Evolutionary conservation across 2,888 invertebrate genomes (phyloP), one percentile per base, ranked within the genome.

Genomic region (Nematopogon swammerdamellus): DNA sequence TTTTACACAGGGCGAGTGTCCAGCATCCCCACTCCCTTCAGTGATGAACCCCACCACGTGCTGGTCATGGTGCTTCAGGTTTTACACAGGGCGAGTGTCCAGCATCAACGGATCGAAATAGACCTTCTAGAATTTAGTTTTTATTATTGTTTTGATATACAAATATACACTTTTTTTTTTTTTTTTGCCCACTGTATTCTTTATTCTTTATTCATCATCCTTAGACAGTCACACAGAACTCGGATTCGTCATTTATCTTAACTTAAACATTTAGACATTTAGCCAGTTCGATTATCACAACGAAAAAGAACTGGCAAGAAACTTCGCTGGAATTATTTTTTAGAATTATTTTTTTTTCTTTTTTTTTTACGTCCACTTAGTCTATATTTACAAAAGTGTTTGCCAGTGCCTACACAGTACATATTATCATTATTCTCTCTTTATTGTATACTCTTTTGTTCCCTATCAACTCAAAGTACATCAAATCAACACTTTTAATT

Each of bases 391-490:
- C n/a, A n/a, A n/a, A n/a, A n/a, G n/a, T n/a, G n/a, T n/a, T n/a
- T n/a, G n/a, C n/a, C n/a, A n/a, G n/a, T n/a, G n/a, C 2, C 2
- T 43, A 18, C 8, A 14, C 18, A 6, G 19, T 49, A 19, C 18
- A 19, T 43, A 11, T 16, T n/a, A n/a, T n/a, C n/a, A n/a, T n/a
- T n/a, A n/a, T n/a, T n/a, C n/a, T n/a, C n/a, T n/a, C n/a, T n/a
- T 45, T 17, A 62, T 11, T 46, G 11, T 19, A 3, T 49, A 36
- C 2, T 3, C 6, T 18, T 49, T 17, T 44, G 4, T 18, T 45
- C 25, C 61, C 16, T 44, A 17, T 25, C 14, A 48, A 43, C 3
- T 19, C 30, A 52, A 25, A 1, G 10, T 20, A 49, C 53, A 50
- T 50, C 20, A 42, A 47, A 29, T 44, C 42, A 20, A 17, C n/a